Evolutionary conservation across 2,113 vertebrate species (phyloP).

Genomic region (Spermophilus dauricus): DNA sequence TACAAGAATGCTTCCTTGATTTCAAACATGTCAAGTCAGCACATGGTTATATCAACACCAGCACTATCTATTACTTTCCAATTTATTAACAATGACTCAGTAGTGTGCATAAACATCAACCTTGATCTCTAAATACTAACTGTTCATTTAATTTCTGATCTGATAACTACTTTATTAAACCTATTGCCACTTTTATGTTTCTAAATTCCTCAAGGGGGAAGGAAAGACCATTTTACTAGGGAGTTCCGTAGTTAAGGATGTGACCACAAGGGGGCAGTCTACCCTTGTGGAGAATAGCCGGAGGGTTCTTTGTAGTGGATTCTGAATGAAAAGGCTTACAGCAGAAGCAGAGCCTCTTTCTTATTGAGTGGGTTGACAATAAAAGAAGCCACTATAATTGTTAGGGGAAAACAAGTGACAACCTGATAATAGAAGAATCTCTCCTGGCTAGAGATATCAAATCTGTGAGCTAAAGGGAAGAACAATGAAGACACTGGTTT

Average conservation of each 20-base stretch:
- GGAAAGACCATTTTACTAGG: not conserved
- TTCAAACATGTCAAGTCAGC: not conserved
- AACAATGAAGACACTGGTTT: not conserved
- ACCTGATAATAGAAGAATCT: not conserved
- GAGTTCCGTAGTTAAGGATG: not conserved
- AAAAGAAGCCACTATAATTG: not conserved
- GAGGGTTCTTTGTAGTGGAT: not conserved
- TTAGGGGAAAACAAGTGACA: not conserved
- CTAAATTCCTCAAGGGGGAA: not conserved
- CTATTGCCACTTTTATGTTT: not conserved
- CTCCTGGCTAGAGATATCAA: not conserved
- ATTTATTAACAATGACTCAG: not conserved
- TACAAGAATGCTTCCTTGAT: not conserved
- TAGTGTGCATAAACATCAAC: not conserved
- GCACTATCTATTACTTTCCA: not conserved
- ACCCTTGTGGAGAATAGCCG: not conserved
- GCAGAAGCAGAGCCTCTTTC: not conserved
- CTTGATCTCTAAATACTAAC: not conserved
- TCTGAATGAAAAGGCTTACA: not conserved
- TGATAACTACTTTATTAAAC: not conserved
- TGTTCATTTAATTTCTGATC: not conserved
- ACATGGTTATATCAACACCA: not conserved
- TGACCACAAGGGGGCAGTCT: slow-evolving; percentile 44
- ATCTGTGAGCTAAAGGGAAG: not conserved
- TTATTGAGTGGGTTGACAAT: not conserved